phyloP scores from a whole-genome alignment of 2,888 invertebrate genomes.

The Prostheceraeus crozeri region DNA sequence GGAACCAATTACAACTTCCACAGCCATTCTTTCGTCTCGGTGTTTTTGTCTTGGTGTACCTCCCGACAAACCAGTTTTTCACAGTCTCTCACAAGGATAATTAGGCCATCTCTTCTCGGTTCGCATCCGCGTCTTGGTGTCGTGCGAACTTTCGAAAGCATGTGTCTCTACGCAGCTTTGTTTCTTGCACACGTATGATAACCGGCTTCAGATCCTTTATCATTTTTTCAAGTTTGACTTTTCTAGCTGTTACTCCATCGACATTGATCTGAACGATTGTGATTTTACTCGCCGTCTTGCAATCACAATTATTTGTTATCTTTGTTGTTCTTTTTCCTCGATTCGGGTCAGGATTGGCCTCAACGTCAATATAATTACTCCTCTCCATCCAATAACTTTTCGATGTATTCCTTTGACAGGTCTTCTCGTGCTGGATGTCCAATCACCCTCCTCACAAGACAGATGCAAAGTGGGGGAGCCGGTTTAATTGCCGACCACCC shows the following conservation, averaged over 20 bases:
- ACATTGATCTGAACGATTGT: no score
- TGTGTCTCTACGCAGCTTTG: not conserved
- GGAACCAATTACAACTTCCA: not conserved
- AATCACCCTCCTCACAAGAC: no score
- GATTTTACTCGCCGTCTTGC: no score
- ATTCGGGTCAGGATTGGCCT: no score
- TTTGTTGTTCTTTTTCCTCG: no score
- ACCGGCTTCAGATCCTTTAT: not conserved
- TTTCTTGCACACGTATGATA: conserved; percentile 23
- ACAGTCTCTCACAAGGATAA: conserved; percentile 1
- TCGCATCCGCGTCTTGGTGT: not conserved
- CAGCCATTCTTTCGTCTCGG: not conserved
- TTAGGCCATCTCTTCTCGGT: not conserved
- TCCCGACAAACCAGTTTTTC: not conserved
- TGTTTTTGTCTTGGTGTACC: not conserved
- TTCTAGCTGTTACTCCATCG: conserved; percentile 8
- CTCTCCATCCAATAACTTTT: no score
- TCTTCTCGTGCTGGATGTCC: no score
- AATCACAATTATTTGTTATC: no score
- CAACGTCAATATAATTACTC: no score
- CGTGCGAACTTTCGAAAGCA: not conserved
- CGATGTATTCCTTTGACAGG: no score
- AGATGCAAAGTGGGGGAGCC: no score
- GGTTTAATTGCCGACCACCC: no score
- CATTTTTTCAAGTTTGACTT: conserved; percentile 7